Base-by-base conservation (phyloP, 1,140 invertebrate genomes). In the Anthonomus grandis region DNA sequence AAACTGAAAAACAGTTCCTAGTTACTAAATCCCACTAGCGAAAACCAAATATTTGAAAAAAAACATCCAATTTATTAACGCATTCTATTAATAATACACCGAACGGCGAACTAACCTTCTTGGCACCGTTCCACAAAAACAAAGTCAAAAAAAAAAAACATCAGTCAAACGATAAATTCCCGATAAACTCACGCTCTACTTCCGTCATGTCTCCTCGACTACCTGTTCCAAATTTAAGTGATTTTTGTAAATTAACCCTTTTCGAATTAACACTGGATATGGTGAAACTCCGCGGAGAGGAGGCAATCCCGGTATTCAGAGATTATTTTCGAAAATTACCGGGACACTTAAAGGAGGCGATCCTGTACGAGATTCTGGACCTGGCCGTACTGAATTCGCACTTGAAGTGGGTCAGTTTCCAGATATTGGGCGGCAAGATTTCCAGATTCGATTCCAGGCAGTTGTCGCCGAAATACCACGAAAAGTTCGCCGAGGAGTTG, bases 151-250 rank as follows among this genome's bases (percentile, higher is more conserved):
- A n/a, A n/a, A n/a, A n/a, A n/a, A n/a, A n/a, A n/a, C n/a, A n/a
- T n/a, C n/a, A n/a, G n/a, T n/a, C n/a, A n/a, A n/a, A n/a, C n/a
- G n/a, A n/a, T n/a, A n/a, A n/a, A n/a, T n/a, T n/a, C n/a, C n/a
- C n/a, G n/a, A n/a, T n/a, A n/a, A n/a, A n/a, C n/a, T n/a, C n/a
- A n/a, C n/a, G n/a, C n/a, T n/a, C n/a, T n/a, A n/a, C n/a, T n/a
- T n/a, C n/a, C n/a, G 50, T 27, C 34, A 59, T 59, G 57, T 59
- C 57, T 53, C 57, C 57, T 2, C 52, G 53, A 31, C 52, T 52
- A 59, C 48, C 57, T 59, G 57, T 59, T 59, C 49, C 46, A 39
- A 59, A 48, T 34, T 52, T 59, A 49, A n/a, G 42, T 47, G 34
- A 27, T 38, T 53, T 53, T 17, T 52, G 49, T 38, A 13, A 27